phyloP scores from a whole-genome alignment of 1,140 invertebrate species.

The Babylonia areolata region DNA sequence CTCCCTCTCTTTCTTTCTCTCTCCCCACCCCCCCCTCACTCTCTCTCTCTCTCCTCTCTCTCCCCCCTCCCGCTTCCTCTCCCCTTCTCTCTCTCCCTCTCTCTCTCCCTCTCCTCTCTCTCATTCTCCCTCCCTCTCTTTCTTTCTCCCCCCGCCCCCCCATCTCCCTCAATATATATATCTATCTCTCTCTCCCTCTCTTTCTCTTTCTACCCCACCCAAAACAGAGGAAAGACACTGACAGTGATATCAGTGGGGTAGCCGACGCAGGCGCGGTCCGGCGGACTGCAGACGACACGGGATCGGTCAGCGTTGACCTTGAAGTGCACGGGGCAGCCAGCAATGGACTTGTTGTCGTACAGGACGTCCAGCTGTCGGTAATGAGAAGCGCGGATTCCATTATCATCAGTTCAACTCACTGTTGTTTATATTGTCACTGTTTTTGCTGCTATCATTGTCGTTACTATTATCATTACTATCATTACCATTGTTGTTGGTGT shows the following conservation, averaged over 20 bases:
- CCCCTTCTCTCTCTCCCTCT: neutral
- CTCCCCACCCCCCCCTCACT: too few relatives aligned
- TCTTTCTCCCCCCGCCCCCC: too few relatives aligned
- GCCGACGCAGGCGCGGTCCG: conserved; percentile 94
- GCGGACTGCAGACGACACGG: conserved; percentile 66
- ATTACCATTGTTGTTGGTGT: too few relatives aligned
- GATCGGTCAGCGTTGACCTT: conserved; percentile 91
- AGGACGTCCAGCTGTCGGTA: conserved; percentile 82
- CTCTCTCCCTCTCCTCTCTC: too few relatives aligned
- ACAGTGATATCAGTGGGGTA: conserved; percentile 96
- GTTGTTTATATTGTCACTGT: too few relatives aligned
- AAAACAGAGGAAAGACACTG: neutral
- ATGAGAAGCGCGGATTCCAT: too few relatives aligned
- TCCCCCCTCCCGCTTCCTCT: neutral
- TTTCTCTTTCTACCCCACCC: neutral
- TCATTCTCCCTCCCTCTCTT: too few relatives aligned
- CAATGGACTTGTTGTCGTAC: conserved; percentile 82
- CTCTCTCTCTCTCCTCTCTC: neutral
- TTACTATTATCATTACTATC: too few relatives aligned
- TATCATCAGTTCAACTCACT: too few relatives aligned
- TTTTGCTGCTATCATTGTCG: neutral
- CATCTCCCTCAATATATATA: too few relatives aligned
- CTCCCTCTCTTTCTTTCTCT: neutral
- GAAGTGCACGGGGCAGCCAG: conserved; percentile 87
- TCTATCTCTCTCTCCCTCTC: neutral